Conservation (phyloP, 2,797 vertebrate genomes). For the Phoebastria nigripes region DNA sequence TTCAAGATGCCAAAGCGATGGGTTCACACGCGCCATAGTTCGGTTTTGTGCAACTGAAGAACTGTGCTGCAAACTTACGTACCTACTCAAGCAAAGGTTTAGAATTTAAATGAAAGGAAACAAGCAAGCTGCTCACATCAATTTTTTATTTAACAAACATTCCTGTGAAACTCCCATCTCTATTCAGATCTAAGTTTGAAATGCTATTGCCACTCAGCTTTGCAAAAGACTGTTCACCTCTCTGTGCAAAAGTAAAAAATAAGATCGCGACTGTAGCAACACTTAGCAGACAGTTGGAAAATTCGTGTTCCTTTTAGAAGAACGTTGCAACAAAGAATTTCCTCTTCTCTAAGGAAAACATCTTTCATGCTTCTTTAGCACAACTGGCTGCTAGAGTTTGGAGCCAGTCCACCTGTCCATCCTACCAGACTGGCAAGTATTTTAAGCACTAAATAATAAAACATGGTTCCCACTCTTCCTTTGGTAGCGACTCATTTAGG, state of each 20-base stretch:
- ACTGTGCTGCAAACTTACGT: neutral
- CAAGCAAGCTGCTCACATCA: neutral
- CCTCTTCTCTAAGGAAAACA: neutral
- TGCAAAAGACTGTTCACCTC: neutral
- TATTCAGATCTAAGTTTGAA: neutral
- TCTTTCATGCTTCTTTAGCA: neutral
- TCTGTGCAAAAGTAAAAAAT: neutral
- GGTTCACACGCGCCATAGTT: neutral
- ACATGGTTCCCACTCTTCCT: neutral
- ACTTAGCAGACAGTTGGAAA: neutral
- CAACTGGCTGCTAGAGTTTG: neutral
- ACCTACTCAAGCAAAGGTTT: neutral
- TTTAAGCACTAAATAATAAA: neutral
- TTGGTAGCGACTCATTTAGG: neutral
- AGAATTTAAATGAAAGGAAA: neutral
- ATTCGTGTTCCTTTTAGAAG: neutral
- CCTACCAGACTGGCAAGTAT: neutral
- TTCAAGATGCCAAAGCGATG: neutral
- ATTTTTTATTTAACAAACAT: neutral
- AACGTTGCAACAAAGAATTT: neutral
- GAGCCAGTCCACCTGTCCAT: neutral
- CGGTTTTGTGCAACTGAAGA: neutral
- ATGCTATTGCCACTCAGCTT: neutral
- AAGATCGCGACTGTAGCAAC: neutral
- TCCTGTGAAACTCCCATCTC: neutral